phyloP scores from a whole-genome alignment of 2,888 invertebrate species.

The Acronicta alni region DNA sequence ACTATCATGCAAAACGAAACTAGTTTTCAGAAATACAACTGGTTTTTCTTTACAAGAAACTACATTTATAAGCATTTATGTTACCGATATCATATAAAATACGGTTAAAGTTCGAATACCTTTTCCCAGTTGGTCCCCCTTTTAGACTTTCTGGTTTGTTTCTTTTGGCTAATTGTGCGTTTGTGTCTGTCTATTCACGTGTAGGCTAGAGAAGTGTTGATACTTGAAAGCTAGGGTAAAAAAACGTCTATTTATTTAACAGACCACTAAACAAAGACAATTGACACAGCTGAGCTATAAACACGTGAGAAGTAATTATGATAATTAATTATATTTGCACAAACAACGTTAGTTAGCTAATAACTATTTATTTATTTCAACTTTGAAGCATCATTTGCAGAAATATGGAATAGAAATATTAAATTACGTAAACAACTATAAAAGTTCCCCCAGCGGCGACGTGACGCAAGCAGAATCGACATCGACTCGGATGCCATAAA shows the following conservation, averaged over 20 bases:
- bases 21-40: neutral
- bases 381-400: conserved; percentile 22
- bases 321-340: conserved; percentile 34
- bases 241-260: conserved; percentile 15
- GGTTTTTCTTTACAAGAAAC: neutral
- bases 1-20: neutral
- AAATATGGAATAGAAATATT: conserved; percentile 3
- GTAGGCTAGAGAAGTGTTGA: neutral
- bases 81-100: neutral
- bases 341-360: neutral
- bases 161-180: neutral
- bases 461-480: neutral
- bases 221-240: conserved; percentile 19
- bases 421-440: no score
- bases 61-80: neutral
- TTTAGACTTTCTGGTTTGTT: conserved; percentile 3
- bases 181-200: neutral
- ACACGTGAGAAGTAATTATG: conserved; percentile 45
- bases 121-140: neutral
- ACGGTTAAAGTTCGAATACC: neutral
- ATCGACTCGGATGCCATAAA: neutral
- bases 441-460: no score
- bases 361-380: conserved; percentile 13
- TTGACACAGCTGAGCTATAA: conserved; percentile 25
- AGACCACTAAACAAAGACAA: conserved; percentile 25